Evolutionary conservation across 1,140 invertebrate genomes (phyloP), one percentile per base, ranked within the genome.

Genomic region (Archivesica marissinica): DNA sequence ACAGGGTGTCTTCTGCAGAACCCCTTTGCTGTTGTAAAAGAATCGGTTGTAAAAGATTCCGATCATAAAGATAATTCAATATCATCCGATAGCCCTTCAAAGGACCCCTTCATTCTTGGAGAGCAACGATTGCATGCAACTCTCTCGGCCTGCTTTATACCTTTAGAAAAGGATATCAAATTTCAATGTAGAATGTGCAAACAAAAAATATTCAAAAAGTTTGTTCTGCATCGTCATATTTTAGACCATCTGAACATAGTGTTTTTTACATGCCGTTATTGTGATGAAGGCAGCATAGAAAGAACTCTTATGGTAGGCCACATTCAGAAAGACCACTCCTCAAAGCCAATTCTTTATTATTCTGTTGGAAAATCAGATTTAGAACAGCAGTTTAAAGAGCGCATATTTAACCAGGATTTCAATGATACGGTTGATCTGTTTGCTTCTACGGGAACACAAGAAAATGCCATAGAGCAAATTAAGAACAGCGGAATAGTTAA

Each of bases 171-270:
- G 56, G 74, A 85, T 20, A 66, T 68, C 35, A 78, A 59, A 30
- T 77, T 52, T 44, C 52, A 78, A 25, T 85, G 82, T 28, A 44
- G 61, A 50, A 85, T 85, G 28, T 85, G 82, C 39, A 76, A 76
- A 44, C 74, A 85, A 28, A 78, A 68, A 38, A 85, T 85, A 41
- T 47, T 72, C 20, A 85, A 85, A 75, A 85, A 78, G 28, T 85
- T 77, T 78, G 82, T 85, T 54, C 54, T 85, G 15, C 82, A 85
- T 54, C 59, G 82, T 28, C 82, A 85, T 70, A 78, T 85, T 25
- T 23, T 85, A 1, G 59, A 85, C 28, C 82, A 85, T 56, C 52
- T 85, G 11, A 77, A 85, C 0, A 78, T 85, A n/a, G 75, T 77
- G 15, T 85, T 85, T 38, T 85, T 85, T 35, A 76, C 77, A 35